Percentiles rank a stretch among this genome's conserved stretches.
Evolutionary conservation across 2,888 invertebrate genomes (phyloP).

Genomic region (Gibbula magus): DNA sequence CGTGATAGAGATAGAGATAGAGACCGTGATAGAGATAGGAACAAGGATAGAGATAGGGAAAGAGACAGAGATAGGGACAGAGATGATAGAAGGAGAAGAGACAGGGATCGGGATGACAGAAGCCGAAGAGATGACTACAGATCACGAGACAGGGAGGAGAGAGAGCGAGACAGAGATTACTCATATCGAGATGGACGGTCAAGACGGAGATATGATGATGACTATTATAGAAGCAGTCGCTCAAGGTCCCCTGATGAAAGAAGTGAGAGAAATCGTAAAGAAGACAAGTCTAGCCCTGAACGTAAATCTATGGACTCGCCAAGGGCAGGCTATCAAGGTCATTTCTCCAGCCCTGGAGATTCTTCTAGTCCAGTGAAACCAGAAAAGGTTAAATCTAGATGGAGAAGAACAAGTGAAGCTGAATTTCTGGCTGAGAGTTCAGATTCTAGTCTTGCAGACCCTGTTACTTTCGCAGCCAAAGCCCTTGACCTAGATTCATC

Average conservation of each 20-base stretch:
- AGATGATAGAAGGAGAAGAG: slow-evolving; percentile 31
- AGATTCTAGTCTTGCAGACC: background rate
- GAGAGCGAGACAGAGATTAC: slow-evolving; percentile 28
- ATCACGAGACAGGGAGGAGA: slow-evolving; percentile 35
- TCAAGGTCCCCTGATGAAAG: slow-evolving; percentile 23
- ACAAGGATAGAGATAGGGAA: slow-evolving; percentile 21
- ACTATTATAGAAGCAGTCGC: background rate
- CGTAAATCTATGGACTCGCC: background rate
- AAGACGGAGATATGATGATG: slow-evolving; percentile 27
- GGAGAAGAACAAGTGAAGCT: slow-evolving; percentile 65
- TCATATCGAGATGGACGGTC: slow-evolving; percentile 25
- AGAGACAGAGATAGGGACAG: slow-evolving; percentile 30
- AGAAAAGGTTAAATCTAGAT: slow-evolving; percentile 66
- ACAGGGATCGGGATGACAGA: slow-evolving; percentile 33
- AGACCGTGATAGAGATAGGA: slow-evolving; percentile 31
- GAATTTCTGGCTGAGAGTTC: slow-evolving; percentile 45
- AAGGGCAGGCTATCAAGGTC: background rate
- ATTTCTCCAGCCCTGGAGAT: background rate
- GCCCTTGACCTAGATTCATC: slow-evolving; percentile 4
- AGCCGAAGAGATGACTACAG: slow-evolving; percentile 28
- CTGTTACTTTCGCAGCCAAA: background rate
- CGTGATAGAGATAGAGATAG: slow-evolving; percentile 34
- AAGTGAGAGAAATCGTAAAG: background rate
- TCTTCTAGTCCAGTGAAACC: slow-evolving; percentile 40
- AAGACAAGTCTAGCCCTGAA: background rate